Base-by-base conservation (phyloP, 2,888 invertebrate species). In the Acanthococcus lagerstroemiae region DNA sequence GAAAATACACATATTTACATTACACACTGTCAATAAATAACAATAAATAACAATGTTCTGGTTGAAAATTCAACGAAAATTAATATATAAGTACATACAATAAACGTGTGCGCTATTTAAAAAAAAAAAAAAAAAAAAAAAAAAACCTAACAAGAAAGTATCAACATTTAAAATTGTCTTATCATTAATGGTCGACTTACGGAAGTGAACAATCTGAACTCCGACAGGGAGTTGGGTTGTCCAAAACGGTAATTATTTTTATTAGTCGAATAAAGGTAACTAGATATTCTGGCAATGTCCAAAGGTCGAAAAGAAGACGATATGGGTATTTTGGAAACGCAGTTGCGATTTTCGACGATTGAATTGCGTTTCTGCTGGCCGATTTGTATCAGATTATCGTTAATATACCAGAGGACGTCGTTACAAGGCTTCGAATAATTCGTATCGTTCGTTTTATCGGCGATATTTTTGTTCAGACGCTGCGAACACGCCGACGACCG, bases 241-340 rank as follows among this genome's bases (percentile, higher is more conserved):
- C n/a, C n/a, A n/a, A n/a, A 24, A 52, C 15, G 52, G 15, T 27
- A 54, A 54, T 24, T 54, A 24, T 24, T 54, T 17, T 17, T 55
- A 17, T 12, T 22, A 19, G n/a, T 37, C 9, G 37, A 12, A 37
- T 30, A 61, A 15, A 61, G 24, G 12, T 61, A 52, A 24, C 30
- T 17, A n/a, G 61, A 61, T 37, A 61, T 61, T 27, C 37, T 50
- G 17, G 52, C 37, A 9, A 61, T 50, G 24, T 61, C 61, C 19
- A 61, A 24, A 0, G 61, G 61, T 22, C 61, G 46, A 22, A 61
- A 61, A 3, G 50, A 50, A 19, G 61, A 61, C 21, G 61, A 27
- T 19, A 61, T 50, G 1, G 61, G 61, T 27, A 61, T 12, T 27
- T 25, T 55, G 2, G n/a, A 25, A 19, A 12, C 4, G 15, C 22